Evolutionary conservation across 2,888 invertebrate genomes (phyloP).

Genomic region (Peribatodes rhomboidaria): DNA sequence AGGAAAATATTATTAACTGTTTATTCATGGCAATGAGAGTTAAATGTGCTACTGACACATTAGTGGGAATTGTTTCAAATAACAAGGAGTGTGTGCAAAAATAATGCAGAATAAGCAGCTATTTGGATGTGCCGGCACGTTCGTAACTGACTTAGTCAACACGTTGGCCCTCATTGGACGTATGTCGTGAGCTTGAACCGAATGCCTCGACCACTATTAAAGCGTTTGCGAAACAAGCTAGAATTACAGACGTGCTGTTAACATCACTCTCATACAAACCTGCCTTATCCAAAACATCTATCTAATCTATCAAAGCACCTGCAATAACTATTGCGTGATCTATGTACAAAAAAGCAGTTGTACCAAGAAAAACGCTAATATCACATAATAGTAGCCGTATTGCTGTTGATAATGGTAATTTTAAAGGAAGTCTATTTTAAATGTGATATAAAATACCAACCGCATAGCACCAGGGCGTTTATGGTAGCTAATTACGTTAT

Average conservation of each 20-base stretch:
- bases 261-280: slow-evolving; percentile 25
- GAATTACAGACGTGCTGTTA: slow-evolving; percentile 46
- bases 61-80: slow-evolving; percentile 61
- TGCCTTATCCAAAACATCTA: slow-evolving; percentile 18
- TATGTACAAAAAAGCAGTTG: slow-evolving; percentile 23
- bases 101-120: slow-evolving; percentile 63
- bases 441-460: slow-evolving; percentile 50
- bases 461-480: slow-evolving; percentile 51
- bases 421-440: slow-evolving; percentile 49
- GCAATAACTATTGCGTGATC: slow-evolving; percentile 30
- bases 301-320: slow-evolving; percentile 25
- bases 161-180: slow-evolving; percentile 63
- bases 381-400: slow-evolving; percentile 42
- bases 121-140: slow-evolving; percentile 74
- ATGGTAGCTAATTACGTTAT: slow-evolving; percentile 55
- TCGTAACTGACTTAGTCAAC: slow-evolving; percentile 62
- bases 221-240: slow-evolving; percentile 64
- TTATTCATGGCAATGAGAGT: slow-evolving; percentile 15
- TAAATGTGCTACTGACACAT: slow-evolving; percentile 27
- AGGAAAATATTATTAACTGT: slow-evolving; percentile 25
- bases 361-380: slow-evolving; percentile 26
- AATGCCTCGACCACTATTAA: slow-evolving; percentile 59
- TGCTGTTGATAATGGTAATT: slow-evolving; percentile 51
- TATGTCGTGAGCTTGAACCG: slow-evolving; percentile 65
- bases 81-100: slow-evolving; percentile 63